phyloP scores from a whole-genome alignment of 2,888 invertebrate species.

The Drosophila borealis region DNA sequence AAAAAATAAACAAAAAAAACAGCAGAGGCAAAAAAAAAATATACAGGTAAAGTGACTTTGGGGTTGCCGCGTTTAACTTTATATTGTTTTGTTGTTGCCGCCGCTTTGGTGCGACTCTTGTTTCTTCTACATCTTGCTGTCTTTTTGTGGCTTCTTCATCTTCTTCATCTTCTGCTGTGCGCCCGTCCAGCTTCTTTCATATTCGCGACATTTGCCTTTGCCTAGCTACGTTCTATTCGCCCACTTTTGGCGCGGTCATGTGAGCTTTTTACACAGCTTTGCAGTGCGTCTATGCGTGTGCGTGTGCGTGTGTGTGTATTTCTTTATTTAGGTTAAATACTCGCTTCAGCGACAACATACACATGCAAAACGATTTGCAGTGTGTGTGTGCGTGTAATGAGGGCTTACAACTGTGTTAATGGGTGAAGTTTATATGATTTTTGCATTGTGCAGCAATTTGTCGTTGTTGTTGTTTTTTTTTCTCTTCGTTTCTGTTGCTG shows the following conservation, averaged over 20 bases:
- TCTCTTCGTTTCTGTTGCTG: constrained; percentile 9
- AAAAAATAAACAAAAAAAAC: background rate
- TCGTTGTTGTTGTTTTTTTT: background rate
- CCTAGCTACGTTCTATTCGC: constrained; percentile 1
- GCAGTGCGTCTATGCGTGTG: constrained; percentile 2
- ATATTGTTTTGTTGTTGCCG: constrained; percentile 2
- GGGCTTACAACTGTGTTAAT: constrained; percentile 70
- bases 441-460: constrained; percentile 37
- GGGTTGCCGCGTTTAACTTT: constrained; percentile 35
- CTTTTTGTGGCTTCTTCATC: constrained; percentile 2
- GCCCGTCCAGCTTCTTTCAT: background rate
- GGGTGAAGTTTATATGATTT: constrained; percentile 69
- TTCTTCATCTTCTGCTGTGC: background rate
- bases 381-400: constrained; percentile 18
- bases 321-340: constrained; percentile 68
- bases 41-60: constrained; percentile 40
- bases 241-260: constrained; percentile 30
- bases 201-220: constrained; percentile 22
- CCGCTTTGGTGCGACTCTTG: background rate
- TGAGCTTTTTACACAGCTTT: constrained; percentile 22
- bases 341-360: constrained; percentile 25
- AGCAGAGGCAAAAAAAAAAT: constrained; percentile 2
- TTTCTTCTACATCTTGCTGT: background rate
- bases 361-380: background rate
- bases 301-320: constrained; percentile 10